Conservation (phyloP, 2,888 invertebrate genomes). For the Heteromurus nitidus region DNA sequence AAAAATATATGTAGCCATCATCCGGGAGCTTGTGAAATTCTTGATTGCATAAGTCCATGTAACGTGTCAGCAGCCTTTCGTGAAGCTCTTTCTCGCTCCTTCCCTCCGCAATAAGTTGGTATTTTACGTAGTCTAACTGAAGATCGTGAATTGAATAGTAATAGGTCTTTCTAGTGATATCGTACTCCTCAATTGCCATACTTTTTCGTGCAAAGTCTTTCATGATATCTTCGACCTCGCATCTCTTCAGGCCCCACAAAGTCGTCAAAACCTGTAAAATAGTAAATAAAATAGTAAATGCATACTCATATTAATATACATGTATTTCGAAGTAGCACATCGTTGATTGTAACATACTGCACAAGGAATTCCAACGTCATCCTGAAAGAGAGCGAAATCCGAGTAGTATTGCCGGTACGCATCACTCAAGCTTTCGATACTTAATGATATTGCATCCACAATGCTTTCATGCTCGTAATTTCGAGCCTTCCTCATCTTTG, state of each 20-base stretch:
- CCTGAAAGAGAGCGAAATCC: constrained; percentile 81
- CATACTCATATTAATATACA: neutral
- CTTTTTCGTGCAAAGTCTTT: constrained; percentile 82
- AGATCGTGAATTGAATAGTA: constrained; percentile 85
- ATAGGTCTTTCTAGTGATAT: constrained; percentile 79
- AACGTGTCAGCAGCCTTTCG: constrained; percentile 79
- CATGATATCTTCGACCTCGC: constrained; percentile 81
- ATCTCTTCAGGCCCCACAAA: constrained; percentile 77
- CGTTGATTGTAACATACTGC: constrained; percentile 76
- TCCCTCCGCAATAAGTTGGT: constrained; percentile 48
- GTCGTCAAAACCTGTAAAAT: constrained; percentile 77
- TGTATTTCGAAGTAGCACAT: neutral
- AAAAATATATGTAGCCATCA: constrained; percentile 85
- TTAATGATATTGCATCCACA: constrained; percentile 79
- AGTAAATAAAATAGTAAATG: constrained; percentile 30
- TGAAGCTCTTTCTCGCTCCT: constrained; percentile 75
- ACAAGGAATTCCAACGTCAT: constrained; percentile 82
- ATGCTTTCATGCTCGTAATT: constrained; percentile 75
- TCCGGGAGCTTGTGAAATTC: constrained; percentile 80
- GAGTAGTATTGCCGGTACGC: constrained; percentile 78
- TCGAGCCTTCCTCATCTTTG: constrained; percentile 68
- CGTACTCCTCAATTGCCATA: constrained; percentile 81
- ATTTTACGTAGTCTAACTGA: constrained; percentile 81
- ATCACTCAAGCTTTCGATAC: constrained; percentile 79
- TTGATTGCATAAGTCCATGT: constrained; percentile 77